Conservation (phyloP, 2,797 vertebrate species). For the Adelosebastes latens region DNA sequence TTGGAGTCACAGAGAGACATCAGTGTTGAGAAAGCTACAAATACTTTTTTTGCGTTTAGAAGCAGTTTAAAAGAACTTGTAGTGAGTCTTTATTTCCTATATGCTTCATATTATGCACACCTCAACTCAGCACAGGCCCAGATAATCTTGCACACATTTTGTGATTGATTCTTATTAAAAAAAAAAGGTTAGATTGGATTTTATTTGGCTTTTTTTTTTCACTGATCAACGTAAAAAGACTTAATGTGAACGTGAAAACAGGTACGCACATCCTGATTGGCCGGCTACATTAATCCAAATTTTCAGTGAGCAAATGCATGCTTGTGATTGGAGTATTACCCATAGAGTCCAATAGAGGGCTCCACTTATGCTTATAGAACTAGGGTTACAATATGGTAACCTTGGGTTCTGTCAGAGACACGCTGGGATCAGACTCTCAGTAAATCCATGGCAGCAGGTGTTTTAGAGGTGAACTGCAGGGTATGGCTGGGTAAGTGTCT, state of each 20-base stretch:
- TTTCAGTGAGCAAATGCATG: too few species aligned
- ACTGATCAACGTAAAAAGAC: background rate
- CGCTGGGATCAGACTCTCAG: background rate
- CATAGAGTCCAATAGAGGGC: background rate
- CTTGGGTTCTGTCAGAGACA: background rate
- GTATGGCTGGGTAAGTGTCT: background rate
- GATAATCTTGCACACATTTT: too few species aligned
- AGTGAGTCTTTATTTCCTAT: background rate
- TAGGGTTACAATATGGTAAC: background rate
- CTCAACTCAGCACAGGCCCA: background rate
- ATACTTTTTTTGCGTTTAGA: accelerated
- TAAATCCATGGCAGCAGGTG: too few species aligned
- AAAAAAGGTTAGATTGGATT: too few species aligned
- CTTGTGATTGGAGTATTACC: too few species aligned
- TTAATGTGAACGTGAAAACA: background rate
- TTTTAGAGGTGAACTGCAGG: background rate
- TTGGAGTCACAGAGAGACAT: too few species aligned
- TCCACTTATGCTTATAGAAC: background rate
- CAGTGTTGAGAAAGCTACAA: too few species aligned
- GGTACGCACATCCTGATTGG: background rate
- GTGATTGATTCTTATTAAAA: too few species aligned
- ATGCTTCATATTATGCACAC: background rate
- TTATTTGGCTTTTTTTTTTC: background rate
- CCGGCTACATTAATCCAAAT: too few species aligned
- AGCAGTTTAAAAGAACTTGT: background rate